phyloP scores from a whole-genome alignment of 2,113 vertebrate species.

The Callospermophilus lateralis region DNA sequence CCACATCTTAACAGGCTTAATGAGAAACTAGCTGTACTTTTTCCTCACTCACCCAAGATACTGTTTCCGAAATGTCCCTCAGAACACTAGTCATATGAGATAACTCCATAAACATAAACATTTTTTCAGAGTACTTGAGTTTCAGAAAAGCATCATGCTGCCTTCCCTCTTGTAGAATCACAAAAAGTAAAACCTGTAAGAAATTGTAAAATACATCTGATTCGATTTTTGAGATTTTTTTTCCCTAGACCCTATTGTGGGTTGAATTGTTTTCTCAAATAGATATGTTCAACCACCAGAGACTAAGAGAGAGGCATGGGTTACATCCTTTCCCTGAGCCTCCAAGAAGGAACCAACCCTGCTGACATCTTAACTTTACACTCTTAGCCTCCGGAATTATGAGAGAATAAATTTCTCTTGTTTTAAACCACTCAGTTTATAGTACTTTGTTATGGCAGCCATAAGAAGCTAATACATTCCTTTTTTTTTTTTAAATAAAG shows the following conservation, averaged over 20 bases:
- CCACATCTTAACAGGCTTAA: not conserved
- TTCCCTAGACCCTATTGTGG: not conserved
- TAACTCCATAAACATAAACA: not conserved
- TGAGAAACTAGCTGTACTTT: not conserved
- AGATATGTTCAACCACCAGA: not conserved
- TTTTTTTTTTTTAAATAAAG: not conserved
- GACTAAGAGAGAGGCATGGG: not conserved
- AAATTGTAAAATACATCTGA: not conserved
- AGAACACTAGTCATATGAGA: not conserved
- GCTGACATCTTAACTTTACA: not conserved
- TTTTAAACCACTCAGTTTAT: not conserved
- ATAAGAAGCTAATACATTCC: not conserved
- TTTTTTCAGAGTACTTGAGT: not conserved
- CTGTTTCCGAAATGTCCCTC: not conserved
- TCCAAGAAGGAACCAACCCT: not conserved
- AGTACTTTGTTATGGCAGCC: not conserved
- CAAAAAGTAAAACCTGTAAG: not conserved
- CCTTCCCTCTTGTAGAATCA: not conserved
- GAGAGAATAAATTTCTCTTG: not conserved
- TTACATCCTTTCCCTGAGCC: not conserved
- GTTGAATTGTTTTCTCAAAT: not conserved
- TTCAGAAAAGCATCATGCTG: not conserved
- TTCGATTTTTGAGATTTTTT: not conserved
- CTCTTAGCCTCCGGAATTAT: not conserved
- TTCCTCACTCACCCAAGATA: not conserved